Conservation (phyloP, 2,888 invertebrate genomes). For the Bedellia somnulentella region DNA sequence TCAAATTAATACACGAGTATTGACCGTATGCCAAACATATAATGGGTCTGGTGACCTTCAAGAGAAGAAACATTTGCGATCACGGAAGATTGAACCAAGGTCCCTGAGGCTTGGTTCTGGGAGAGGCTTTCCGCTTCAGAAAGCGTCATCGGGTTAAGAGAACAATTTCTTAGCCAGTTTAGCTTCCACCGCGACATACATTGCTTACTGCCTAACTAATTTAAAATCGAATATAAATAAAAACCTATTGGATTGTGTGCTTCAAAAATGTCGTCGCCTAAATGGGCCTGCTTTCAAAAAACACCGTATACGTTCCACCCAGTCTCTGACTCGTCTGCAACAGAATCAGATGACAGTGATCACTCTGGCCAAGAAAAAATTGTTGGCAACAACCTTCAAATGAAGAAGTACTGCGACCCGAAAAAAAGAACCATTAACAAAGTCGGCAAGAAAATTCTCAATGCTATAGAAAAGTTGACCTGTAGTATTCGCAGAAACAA, state of each 20-base stretch:
- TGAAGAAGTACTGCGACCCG: slow-evolving; percentile 42
- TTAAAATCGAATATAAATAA: no score
- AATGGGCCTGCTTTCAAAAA: slow-evolving; percentile 35
- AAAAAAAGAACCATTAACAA: slow-evolving; percentile 51
- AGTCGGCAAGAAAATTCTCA: slow-evolving; percentile 51
- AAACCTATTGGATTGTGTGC: no score
- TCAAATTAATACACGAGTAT: no score
- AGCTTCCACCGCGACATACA: no score
- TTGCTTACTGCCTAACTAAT: no score
- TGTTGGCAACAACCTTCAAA: slow-evolving; percentile 29
- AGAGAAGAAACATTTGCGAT: no score
- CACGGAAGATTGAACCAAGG: slow-evolving; percentile 34
- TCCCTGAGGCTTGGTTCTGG: slow-evolving; percentile 30
- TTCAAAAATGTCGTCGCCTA: no score
- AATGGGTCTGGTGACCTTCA: no score
- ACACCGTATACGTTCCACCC: slow-evolving; percentile 49
- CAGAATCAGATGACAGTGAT: slow-evolving; percentile 44
- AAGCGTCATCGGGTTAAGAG: slow-evolving; percentile 21
- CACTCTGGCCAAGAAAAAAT: slow-evolving; percentile 42
- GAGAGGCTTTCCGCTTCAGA: slow-evolving; percentile 33
- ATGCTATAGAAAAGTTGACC: slow-evolving; percentile 43
- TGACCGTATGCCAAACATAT: no score
- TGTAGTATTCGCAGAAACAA: slow-evolving; percentile 39
- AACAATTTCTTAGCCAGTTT: no score
- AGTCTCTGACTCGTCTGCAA: slow-evolving; percentile 44